These are phyloP conservation scores for Pararge aegeria DNA, from an alignment of 1,140 invertebrate species.

Conservation along the genomic window DNA sequence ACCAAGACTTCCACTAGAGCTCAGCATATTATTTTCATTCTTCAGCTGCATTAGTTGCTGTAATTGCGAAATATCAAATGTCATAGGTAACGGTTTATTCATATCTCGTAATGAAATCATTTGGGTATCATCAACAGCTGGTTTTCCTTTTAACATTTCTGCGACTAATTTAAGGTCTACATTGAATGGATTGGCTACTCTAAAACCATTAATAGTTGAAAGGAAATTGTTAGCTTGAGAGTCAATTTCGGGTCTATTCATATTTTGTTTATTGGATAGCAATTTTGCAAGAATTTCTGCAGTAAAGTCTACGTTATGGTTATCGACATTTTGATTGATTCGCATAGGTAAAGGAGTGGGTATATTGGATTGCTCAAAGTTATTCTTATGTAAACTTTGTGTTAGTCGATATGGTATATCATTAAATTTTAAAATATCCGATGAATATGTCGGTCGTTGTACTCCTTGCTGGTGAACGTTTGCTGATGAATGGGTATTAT, in stretches of 20 bases:
- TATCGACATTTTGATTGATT: slow-evolving; percentile 74
- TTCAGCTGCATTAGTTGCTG: slow-evolving; percentile 59
- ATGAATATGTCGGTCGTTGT: slow-evolving; percentile 37
- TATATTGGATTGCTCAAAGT: slow-evolving; percentile 52
- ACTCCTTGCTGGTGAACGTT: slow-evolving; percentile 45
- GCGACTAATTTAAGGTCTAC: slow-evolving; percentile 72
- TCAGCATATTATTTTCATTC: slow-evolving; percentile 51
- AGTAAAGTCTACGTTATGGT: slow-evolving; percentile 66
- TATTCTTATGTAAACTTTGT: slow-evolving; percentile 48
- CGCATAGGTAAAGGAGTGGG: slow-evolving; percentile 54
- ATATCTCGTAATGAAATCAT: slow-evolving; percentile 51
- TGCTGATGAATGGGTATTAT: slow-evolving; percentile 43
- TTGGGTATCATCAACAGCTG: slow-evolving; percentile 55
- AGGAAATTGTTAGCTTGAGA: slow-evolving; percentile 44
- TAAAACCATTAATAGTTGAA: slow-evolving; percentile 71
- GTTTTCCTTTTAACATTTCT: slow-evolving; percentile 74
- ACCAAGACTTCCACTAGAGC: slow-evolving; percentile 42
- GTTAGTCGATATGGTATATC: slow-evolving; percentile 63
- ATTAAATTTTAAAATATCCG: slow-evolving; percentile 62
- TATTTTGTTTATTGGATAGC: slow-evolving; percentile 50
- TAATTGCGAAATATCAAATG: slow-evolving; percentile 67
- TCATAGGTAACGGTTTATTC: slow-evolving; percentile 53
- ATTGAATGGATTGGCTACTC: slow-evolving; percentile 75
- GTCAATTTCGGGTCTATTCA: slow-evolving; percentile 61
- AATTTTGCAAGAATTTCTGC: slow-evolving; percentile 59